phyloP scores from a whole-genome alignment of 1,140 invertebrate genomes.

The Plodia interpunctella region DNA sequence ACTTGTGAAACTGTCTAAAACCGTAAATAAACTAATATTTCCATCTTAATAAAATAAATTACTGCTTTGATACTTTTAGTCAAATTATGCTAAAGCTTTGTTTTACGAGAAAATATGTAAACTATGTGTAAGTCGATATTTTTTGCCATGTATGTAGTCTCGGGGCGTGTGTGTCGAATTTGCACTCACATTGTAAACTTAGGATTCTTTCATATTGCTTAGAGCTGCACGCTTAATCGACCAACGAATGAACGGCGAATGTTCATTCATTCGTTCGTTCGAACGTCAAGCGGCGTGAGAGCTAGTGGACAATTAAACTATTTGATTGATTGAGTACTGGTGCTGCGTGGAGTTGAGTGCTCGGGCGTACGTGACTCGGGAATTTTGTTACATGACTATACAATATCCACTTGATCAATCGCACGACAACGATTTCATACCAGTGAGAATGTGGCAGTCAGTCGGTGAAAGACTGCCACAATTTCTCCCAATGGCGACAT shows the following conservation, averaged over 20 bases:
- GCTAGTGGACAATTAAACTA: constrained; percentile 10
- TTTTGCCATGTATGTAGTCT: no score
- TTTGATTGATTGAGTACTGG: constrained; percentile 16
- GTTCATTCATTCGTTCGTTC: neutral
- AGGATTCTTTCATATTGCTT: neutral
- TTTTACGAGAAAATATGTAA: no score
- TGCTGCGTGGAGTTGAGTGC: constrained; percentile 40
- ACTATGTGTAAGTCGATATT: no score
- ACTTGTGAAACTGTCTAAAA: no score
- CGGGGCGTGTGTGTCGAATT: neutral
- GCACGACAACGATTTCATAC: neutral
- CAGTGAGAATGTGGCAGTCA: neutral
- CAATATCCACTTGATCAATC: constrained; percentile 20
- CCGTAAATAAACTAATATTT: no score
- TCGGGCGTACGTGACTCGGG: constrained; percentile 37
- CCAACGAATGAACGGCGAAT: neutral
- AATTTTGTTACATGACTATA: constrained; percentile 18
- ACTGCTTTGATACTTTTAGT: no score
- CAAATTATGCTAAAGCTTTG: no score
- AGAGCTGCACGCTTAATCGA: neutral
- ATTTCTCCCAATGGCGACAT: neutral
- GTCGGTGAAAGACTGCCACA: neutral
- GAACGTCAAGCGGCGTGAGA: neutral
- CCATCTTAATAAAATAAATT: no score
- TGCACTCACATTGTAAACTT: neutral